phyloP scores from a whole-genome alignment of 1,140 invertebrate genomes.

The Penaeus japonicus region DNA sequence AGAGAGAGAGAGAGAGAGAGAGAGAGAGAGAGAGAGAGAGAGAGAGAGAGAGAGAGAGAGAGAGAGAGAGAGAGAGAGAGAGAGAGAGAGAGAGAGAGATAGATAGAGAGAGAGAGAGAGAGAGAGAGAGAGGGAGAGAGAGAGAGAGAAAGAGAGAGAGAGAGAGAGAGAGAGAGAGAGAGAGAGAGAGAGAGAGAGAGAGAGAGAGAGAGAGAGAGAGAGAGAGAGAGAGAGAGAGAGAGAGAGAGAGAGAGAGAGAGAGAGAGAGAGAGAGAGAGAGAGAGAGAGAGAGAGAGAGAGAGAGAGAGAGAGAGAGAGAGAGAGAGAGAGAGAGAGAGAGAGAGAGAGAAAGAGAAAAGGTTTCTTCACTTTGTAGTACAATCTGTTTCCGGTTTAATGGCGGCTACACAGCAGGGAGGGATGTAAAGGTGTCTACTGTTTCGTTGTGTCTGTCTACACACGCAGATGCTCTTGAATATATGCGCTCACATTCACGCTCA shows the following conservation, averaged over 20 bases:
- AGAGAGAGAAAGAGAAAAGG: neutral
- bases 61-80: too few species aligned
- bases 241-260: neutral
- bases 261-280: neutral
- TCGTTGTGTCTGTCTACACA: neutral
- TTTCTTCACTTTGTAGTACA: neutral
- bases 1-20: too few species aligned
- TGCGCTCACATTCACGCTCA: too few species aligned
- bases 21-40: too few species aligned
- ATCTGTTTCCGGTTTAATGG: neutral
- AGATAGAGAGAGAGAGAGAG: too few species aligned
- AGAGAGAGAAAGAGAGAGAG: neutral
- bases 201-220: neutral
- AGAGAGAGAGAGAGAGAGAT: too few species aligned
- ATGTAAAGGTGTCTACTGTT: neutral
- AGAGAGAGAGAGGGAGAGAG: too few species aligned
- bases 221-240: neutral
- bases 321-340: neutral
- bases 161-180: neutral
- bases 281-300: neutral
- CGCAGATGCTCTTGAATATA: neutral
- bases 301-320: neutral
- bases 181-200: neutral
- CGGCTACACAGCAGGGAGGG: neutral
- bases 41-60: too few species aligned